Base-by-base conservation (phyloP, 2,113 vertebrate species). In the Marmota flaviventris region DNA sequence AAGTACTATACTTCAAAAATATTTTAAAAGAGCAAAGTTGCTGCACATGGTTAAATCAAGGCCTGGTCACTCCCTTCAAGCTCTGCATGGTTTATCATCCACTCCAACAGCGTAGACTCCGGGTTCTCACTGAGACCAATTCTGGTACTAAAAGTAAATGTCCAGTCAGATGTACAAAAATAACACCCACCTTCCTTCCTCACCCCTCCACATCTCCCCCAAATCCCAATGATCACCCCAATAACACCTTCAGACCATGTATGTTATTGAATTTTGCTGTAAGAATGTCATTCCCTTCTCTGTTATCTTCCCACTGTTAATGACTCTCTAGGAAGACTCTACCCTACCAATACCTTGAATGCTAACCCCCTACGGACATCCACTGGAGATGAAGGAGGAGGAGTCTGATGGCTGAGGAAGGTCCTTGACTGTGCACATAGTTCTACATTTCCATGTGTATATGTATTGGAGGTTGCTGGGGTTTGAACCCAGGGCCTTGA, bases 1-100 rank as follows among this genome's bases (percentile, higher is more conserved):
- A 93, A 88, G 69, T 69, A 83, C 75, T 39, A 2, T 42, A 72
- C 95, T 96, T 93, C 85, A 91, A 65, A 87, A 95, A 79, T 42
- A 91, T 75, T 96, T 97, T 69, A 56, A 94, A 94, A 93, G 72
- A 87, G 88, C 5, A 72, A 87, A 93, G 25, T 85, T 92, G 39
- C 42, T 86, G 82, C 24, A 25, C 18, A 0, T 18, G 63, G 63
- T 25, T 70, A 51, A 37, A 94, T 81, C 0, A 0, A 79, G 91
- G 63, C 27, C 37, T 29, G 58, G 75, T 4, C 58, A n/a, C 56
- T 70, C 63, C 79, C 56, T 25, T 34, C 37, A 77, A 89, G 63
- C 4, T 32, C 77, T 48, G 0, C 45, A 0, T 39, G 14, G 20
- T 48, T 73, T 37, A 29, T 58, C 61, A 53, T 78, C 11, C 13